phyloP scores from a whole-genome alignment of 92 coral and sea anemone genomes.

The Virgularia gustaviana region DNA sequence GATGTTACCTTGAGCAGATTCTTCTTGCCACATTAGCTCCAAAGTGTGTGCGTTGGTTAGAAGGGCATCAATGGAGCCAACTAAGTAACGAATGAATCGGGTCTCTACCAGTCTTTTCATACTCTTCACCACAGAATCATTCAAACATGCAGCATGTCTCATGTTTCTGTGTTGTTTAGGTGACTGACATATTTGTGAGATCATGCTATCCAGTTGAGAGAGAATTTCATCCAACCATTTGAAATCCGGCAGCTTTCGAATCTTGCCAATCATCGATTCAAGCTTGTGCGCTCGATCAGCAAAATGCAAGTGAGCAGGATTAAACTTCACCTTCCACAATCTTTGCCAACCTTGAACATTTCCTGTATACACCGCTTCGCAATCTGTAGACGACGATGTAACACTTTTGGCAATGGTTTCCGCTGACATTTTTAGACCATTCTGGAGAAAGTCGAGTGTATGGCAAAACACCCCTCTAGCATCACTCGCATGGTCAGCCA shows the following conservation, averaged over 20 bases:
- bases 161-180: constrained; percentile 31
- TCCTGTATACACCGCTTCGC: constrained; percentile 3
- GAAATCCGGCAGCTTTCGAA: constrained; percentile 15
- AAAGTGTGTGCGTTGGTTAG: not conserved
- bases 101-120: constrained; percentile 32
- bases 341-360: not conserved
- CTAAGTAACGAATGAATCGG: constrained; percentile 15
- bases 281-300: constrained; percentile 32
- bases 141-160: constrained; percentile 20
- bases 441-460: constrained; percentile 2
- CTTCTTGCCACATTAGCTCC: constrained; percentile 17
- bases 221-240: constrained; percentile 22
- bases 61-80: constrained; percentile 18
- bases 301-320: constrained; percentile 3
- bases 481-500: constrained; percentile 24
- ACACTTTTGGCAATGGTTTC: constrained; percentile 6
- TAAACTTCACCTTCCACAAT: constrained; percentile 13
- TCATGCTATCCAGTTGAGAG: constrained; percentile 9
- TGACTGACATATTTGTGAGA: constrained; percentile 22
- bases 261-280: constrained; percentile 16
- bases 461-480: constrained; percentile 26
- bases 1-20: constrained; percentile 24
- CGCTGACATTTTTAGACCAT: constrained; percentile 12
- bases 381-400: constrained; percentile 16
- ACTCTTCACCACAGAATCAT: constrained; percentile 21